Evolutionary conservation across 2,113 vertebrate species (phyloP).

Genomic region (Naja naja): DNA sequence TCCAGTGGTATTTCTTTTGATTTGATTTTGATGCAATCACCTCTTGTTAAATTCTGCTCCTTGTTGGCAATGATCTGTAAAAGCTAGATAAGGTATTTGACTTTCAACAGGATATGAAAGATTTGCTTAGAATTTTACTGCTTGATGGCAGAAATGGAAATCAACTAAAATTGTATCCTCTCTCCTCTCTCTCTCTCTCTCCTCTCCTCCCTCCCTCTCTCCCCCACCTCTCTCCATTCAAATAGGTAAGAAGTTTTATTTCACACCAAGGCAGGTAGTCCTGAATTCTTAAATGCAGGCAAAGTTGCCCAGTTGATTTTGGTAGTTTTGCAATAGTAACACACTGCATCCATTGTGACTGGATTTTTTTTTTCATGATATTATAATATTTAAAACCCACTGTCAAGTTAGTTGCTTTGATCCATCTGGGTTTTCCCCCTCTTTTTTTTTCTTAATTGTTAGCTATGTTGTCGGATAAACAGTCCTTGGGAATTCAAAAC

Average conservation of each 20-base stretch:
- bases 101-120: not conserved
- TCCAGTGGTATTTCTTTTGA: not conserved
- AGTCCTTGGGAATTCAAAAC: not conserved
- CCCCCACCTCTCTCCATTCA: not conserved
- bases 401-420: not conserved
- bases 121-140: not conserved
- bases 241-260: not conserved
- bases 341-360: not conserved
- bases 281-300: not conserved
- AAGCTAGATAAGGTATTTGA: not conserved
- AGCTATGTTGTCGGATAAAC: not conserved
- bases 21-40: not conserved
- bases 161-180: not conserved
- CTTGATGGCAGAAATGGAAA: not conserved
- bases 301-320: not conserved
- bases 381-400: not conserved
- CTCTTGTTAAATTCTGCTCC: not conserved
- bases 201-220: not conserved
- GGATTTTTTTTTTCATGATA: not conserved
- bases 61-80: not conserved
- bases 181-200: not conserved
- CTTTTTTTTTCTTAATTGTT: not conserved
- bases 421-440: not conserved
- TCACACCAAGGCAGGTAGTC: not conserved
- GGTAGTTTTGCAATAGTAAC: not conserved